Percentiles rank a stretch among this genome's conserved stretches.
Conservation (phyloP, 2,888 invertebrate species). For the Coenonympha glycerion region DNA sequence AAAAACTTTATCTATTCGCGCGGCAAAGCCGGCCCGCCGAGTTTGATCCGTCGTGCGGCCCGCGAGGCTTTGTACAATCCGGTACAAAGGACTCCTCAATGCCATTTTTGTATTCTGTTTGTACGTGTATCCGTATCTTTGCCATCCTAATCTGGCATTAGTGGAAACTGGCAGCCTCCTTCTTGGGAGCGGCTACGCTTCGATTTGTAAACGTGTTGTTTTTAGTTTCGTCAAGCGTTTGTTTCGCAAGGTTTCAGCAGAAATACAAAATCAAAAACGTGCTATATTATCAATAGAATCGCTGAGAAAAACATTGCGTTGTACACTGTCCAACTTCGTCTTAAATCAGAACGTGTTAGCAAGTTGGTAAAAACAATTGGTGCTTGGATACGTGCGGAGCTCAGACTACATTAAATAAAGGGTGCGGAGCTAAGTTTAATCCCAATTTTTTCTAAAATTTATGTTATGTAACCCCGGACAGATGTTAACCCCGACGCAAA, state of each 20-base stretch:
- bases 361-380: no score
- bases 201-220: background rate
- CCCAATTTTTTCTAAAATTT: no score
- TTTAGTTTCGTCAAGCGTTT: background rate
- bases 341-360: background rate
- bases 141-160: constrained; percentile 4
- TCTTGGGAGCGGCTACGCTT: background rate
- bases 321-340: no score
- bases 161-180: background rate
- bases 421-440: no score
- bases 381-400: no score
- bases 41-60: constrained; percentile 24
- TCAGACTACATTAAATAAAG: no score
- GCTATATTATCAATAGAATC: no score
- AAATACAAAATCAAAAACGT: background rate
- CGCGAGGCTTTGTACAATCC: constrained; percentile 16
- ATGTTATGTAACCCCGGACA: no score
- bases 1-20: constrained; percentile 23
- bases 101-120: constrained; percentile 5
- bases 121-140: background rate
- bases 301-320: no score
- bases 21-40: constrained; percentile 21
- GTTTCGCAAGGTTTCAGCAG: background rate
- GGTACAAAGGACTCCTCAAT: constrained; percentile 8
- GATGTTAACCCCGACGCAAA: no score